These are phyloP conservation scores for Nothobranchius kuhntae DNA, from an alignment of 2,113 vertebrate genomes.

Conservation along the genomic window DNA sequence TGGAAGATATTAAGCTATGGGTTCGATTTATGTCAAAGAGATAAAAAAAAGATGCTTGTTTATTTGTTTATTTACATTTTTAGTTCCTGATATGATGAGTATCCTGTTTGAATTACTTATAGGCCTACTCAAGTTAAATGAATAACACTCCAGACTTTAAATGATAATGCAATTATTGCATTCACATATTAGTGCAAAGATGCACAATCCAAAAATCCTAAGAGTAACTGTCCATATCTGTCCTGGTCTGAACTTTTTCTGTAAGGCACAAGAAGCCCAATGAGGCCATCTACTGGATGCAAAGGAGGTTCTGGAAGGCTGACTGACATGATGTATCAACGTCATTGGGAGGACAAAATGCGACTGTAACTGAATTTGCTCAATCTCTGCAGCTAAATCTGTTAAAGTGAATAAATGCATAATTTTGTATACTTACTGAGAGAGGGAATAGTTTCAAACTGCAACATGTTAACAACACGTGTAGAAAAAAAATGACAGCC, in stretches of 20 bases:
- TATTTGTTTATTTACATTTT: not conserved
- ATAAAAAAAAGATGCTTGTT: not conserved
- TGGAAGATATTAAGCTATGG: not conserved
- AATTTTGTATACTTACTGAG: no score
- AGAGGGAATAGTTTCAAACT: no score
- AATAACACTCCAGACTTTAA: no score
- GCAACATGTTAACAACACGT: not conserved
- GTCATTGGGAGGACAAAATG: conserved; percentile 36
- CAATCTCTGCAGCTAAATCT: conserved; percentile 12
- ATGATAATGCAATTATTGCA: no score
- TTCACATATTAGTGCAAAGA: not conserved
- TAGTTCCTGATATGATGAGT: no score
- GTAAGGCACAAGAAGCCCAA: conserved; percentile 50
- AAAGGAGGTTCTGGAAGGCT: conserved; percentile 1
- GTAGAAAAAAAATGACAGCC: conserved; percentile 17
- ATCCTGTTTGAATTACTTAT: not conserved
- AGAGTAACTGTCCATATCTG: conserved; percentile 9
- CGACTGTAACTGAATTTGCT: no score
- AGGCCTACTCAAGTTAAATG: no score
- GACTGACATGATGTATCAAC: conserved; percentile 32
- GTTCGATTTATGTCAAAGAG: not conserved
- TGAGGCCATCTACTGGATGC: conserved; percentile 75
- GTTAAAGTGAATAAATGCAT: no score
- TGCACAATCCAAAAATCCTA: not conserved
- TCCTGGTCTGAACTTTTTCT: conserved; percentile 50